Percentiles rank a stretch among this genome's conserved stretches.
Evolutionary conservation across 2,888 invertebrate species (phyloP).

Genomic region (Microctonus hyperodae): DNA sequence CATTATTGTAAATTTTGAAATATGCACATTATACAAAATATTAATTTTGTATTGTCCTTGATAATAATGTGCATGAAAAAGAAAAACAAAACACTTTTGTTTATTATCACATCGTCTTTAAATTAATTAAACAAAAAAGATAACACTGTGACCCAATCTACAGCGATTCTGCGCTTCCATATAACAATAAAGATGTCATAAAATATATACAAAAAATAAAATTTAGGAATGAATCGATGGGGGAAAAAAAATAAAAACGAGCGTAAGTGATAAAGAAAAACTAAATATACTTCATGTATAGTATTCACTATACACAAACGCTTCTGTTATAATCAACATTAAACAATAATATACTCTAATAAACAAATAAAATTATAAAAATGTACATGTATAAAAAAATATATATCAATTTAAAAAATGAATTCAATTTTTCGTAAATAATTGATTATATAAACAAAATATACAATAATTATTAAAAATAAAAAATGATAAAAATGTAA

Average conservation of each 20-base stretch:
- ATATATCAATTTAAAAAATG: constrained; percentile 23
- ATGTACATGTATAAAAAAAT: constrained; percentile 34
- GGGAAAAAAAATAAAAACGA: neutral
- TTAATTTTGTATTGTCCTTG: too few relatives aligned
- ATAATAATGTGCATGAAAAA: neutral
- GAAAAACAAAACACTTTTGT: neutral
- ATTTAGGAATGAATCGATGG: neutral
- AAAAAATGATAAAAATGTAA: neutral
- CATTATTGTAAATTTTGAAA: too few relatives aligned
- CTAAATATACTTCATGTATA: neutral
- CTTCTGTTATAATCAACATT: constrained; percentile 23
- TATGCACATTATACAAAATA: too few relatives aligned
- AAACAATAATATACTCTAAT: constrained; percentile 13
- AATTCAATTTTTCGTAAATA: constrained; percentile 30
- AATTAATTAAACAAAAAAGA: constrained; percentile 16
- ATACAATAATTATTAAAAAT: constrained; percentile 31
- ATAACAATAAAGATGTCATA: constrained; percentile 22
- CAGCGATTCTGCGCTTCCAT: constrained; percentile 30
- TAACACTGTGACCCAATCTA: constrained; percentile 23
- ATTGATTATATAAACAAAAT: constrained; percentile 36
- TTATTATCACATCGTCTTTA: neutral
- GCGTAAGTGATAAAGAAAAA: constrained; percentile 2
- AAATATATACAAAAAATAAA: constrained; percentile 22
- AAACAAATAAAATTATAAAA: constrained; percentile 10
- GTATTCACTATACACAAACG: constrained; percentile 17